A percentile compares a stretch with the other conserved stretches of the same genome.
Evolutionary conservation across 2,888 invertebrate genomes (phyloP).

Genomic region (Hartigia nigra): DNA sequence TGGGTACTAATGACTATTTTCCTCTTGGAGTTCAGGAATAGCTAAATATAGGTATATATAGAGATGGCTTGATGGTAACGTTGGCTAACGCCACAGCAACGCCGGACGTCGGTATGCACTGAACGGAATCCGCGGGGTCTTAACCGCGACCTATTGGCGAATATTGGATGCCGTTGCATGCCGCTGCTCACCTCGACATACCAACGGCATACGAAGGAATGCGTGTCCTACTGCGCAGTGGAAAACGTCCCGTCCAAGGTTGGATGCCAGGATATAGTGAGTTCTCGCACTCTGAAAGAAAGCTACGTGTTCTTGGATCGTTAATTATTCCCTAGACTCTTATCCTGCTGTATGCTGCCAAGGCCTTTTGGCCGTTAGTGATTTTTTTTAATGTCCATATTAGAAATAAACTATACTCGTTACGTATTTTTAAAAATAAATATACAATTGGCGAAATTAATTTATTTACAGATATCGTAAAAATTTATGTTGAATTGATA

Average conservation of each 20-base stretch:
- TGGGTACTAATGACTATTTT: background rate
- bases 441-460: background rate
- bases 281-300: background rate
- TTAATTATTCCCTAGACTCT: background rate
- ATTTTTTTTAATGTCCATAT: background rate
- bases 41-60: background rate
- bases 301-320: background rate
- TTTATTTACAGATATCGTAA: background rate
- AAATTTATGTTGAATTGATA: background rate
- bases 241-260: conserved; percentile 53
- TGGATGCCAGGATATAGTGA: conserved; percentile 35
- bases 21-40: background rate
- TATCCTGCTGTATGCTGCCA: background rate
- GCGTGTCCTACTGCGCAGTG: conserved; percentile 55
- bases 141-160: conserved; percentile 59
- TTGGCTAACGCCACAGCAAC: background rate
- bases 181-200: conserved; percentile 61
- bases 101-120: background rate
- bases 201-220: conserved; percentile 58
- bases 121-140: conserved; percentile 57
- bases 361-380: background rate
- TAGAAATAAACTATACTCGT: background rate
- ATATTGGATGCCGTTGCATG: conserved; percentile 63
- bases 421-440: background rate
- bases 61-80: background rate